phyloP scores from a whole-genome alignment of 2,888 invertebrate genomes.

The Leptodirus hochenwartii region DNA sequence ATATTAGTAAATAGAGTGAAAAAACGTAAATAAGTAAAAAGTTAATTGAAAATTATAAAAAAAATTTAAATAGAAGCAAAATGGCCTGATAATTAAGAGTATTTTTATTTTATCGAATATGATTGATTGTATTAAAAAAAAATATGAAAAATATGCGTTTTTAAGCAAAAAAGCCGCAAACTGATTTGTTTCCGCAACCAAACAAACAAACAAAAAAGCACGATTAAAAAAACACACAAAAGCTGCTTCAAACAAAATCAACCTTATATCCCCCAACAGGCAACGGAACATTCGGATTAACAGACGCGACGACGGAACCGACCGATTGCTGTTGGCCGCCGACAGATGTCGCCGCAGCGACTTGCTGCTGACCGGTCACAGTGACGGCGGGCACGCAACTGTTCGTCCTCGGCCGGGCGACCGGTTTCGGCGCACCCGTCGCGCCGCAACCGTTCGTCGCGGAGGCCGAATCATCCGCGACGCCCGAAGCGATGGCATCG shows the following conservation, averaged over 20 bases:
- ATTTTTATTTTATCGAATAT: too few relatives aligned
- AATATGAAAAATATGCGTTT: too few relatives aligned
- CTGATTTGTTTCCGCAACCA: slow-evolving; percentile 6
- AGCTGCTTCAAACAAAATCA: too few relatives aligned
- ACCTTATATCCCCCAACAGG: slow-evolving; percentile 63
- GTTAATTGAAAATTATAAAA: too few relatives aligned
- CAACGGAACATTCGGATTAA: slow-evolving; percentile 32
- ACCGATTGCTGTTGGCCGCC: too few relatives aligned
- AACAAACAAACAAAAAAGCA: slow-evolving; percentile 11
- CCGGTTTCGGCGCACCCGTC: slow-evolving; percentile 39
- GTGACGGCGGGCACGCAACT: slow-evolving; percentile 27
- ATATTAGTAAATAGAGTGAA: too few relatives aligned
- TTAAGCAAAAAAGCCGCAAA: slow-evolving; percentile 8
- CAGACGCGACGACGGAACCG: slow-evolving; percentile 38
- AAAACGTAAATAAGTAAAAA: too few relatives aligned
- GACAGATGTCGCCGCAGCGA: slow-evolving; percentile 24
- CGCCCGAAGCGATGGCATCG: background rate
- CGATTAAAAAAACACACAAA: slow-evolving; percentile 12
- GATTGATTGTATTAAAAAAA: too few relatives aligned
- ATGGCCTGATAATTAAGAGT: too few relatives aligned
- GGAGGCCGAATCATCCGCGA: background rate
- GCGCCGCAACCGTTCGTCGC: slow-evolving; percentile 38
- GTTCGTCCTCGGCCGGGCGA: slow-evolving; percentile 50
- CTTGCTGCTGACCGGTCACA: too few relatives aligned
- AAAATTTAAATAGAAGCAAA: too few relatives aligned